A percentile compares a stretch with the other conserved stretches of the same genome.
phyloP scores from a whole-genome alignment of 2,888 invertebrate species.

The Leucozona laternaria region DNA sequence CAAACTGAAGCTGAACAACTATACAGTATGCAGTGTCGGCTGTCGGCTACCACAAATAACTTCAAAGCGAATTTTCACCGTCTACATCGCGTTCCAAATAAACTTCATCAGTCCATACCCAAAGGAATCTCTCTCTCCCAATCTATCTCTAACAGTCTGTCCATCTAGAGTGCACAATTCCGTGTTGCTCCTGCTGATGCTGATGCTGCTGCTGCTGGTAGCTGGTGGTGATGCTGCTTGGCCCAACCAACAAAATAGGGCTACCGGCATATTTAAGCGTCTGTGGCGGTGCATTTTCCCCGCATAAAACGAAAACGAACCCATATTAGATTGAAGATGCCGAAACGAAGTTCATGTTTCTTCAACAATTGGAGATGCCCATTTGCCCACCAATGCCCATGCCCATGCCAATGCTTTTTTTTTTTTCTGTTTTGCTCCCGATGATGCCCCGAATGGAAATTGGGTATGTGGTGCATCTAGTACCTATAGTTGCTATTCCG shows the following conservation, averaged over 20 bases:
- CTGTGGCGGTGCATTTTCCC: constrained; percentile 57
- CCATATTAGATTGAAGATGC: constrained; percentile 71
- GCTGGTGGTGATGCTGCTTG: background rate
- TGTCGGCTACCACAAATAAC: constrained; percentile 62
- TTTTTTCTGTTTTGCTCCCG: constrained; percentile 47
- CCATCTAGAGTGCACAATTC: constrained; percentile 23
- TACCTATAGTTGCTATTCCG: constrained; percentile 14
- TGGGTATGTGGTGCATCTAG: constrained; percentile 72
- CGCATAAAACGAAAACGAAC: constrained; percentile 50
- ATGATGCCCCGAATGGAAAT: constrained; percentile 64
- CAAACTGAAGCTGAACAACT: background rate
- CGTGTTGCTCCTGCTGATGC: background rate
- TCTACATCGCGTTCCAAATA: constrained; percentile 66
- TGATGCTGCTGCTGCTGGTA: no score
- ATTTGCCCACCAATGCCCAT: constrained; percentile 22
- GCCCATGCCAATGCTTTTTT: constrained; percentile 12
- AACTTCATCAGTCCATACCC: constrained; percentile 70
- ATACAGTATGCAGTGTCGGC: constrained; percentile 39
- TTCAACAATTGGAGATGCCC: constrained; percentile 55
- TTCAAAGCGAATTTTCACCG: constrained; percentile 64
- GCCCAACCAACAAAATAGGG: constrained; percentile 62
- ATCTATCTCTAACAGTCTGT: constrained; percentile 62
- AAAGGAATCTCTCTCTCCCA: constrained; percentile 66
- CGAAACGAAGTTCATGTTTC: constrained; percentile 70
- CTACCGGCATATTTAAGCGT: constrained; percentile 73